These are phyloP conservation scores for Penaeus vannamei DNA, from an alignment of 1,140 invertebrate species.

Conservation along the genomic window DNA sequence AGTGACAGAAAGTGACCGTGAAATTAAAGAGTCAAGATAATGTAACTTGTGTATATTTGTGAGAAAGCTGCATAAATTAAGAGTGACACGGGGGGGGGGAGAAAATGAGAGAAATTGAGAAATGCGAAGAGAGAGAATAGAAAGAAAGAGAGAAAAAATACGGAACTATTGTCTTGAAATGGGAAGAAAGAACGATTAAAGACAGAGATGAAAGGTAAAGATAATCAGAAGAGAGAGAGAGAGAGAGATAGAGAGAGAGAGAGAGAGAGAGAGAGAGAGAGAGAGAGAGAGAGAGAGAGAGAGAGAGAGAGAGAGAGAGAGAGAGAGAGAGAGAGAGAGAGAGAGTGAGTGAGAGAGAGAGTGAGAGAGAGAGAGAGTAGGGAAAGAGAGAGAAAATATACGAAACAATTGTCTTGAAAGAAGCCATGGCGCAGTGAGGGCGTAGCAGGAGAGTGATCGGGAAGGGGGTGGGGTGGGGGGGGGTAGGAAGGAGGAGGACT, in stretches of 20 bases:
- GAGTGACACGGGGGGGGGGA: background rate
- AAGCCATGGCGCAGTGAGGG: too few relatives aligned
- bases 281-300: constrained; percentile 9
- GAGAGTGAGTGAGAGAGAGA: background rate
- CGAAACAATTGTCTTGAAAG: too few relatives aligned
- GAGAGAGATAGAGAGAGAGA: background rate
- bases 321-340: background rate
- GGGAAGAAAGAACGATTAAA: too few relatives aligned
- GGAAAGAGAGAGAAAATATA: too few relatives aligned
- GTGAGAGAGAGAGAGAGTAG: constrained; percentile 25
- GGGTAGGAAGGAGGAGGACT: too few relatives aligned
- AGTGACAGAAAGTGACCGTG: constrained; percentile 48
- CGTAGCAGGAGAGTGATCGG: too few relatives aligned
- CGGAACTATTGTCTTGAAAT: too few relatives aligned
- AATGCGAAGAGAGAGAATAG: background rate
- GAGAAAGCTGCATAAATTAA: constrained; percentile 18
- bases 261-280: background rate
- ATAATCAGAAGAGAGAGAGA: too few relatives aligned
- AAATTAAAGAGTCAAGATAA: constrained; percentile 25
- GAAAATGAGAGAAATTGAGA: background rate
- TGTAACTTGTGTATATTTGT: constrained; percentile 17
- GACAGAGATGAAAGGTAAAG: too few relatives aligned
- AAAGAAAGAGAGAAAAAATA: background rate
- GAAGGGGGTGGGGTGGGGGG: too few relatives aligned
- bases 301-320: constrained; percentile 1